Conservation (phyloP, 2,797 vertebrate species). For the Periparus ater region DNA sequence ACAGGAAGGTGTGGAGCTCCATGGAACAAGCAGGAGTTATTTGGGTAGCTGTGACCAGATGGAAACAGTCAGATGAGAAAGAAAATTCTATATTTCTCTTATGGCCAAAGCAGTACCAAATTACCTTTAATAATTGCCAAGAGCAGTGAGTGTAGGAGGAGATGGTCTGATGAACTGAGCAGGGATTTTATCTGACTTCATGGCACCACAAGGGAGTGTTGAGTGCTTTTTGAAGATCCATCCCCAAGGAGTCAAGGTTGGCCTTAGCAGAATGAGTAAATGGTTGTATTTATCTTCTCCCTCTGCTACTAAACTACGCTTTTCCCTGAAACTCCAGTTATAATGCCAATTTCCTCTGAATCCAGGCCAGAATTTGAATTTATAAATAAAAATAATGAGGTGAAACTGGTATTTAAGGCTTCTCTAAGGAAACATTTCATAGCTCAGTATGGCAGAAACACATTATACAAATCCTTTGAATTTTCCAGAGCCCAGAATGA, state of each 20-base stretch:
- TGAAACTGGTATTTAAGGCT: neutral
- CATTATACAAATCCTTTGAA: fast-evolving
- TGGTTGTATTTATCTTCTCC: neutral
- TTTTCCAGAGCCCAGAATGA: neutral
- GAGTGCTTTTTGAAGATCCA: neutral
- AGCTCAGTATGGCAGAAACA: neutral
- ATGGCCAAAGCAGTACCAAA: neutral
- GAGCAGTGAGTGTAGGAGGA: neutral
- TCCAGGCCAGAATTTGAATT: neutral
- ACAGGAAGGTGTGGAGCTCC: neutral
- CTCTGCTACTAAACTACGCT: neutral
- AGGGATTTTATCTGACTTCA: neutral
- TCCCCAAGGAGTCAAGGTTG: neutral
- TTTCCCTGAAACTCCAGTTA: neutral
- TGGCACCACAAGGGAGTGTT: neutral
- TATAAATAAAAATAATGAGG: neutral
- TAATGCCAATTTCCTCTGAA: neutral
- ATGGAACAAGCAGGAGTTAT: neutral
- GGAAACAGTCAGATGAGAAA: neutral
- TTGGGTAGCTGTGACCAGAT: neutral
- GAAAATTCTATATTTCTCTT: neutral
- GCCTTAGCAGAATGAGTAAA: neutral
- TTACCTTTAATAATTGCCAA: neutral
- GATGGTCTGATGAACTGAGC: neutral
- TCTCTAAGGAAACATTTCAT: neutral